Conservation (phyloP, 1,140 invertebrate species). For the Tetramorium parvispinum region DNA sequence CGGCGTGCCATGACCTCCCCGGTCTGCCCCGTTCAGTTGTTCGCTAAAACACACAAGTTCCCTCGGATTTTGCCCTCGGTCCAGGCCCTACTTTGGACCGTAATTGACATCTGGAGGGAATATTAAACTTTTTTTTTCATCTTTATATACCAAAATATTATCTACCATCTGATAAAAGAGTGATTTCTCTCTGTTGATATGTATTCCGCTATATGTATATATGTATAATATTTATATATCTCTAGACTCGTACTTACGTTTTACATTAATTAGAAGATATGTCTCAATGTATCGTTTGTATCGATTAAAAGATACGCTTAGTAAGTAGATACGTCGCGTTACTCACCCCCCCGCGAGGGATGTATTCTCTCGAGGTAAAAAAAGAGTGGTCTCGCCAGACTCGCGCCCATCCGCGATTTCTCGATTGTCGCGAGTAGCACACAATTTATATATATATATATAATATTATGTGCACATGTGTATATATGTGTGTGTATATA, state of each 20-base stretch:
- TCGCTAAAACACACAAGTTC: constrained; percentile 64
- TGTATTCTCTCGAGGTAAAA: constrained; percentile 59
- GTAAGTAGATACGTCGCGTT: constrained; percentile 60
- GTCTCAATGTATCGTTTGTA: constrained; percentile 55
- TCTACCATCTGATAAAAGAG: constrained; percentile 76
- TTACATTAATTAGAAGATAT: constrained; percentile 71
- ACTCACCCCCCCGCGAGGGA: not conserved
- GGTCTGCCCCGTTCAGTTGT: constrained; percentile 18
- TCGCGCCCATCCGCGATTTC: constrained; percentile 12
- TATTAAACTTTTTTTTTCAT: constrained; percentile 64
- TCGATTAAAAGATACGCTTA: constrained; percentile 75
- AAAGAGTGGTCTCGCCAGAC: not conserved
- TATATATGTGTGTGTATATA: constrained; percentile 12
- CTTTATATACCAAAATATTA: constrained; percentile 77
- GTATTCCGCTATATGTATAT: constrained; percentile 45
- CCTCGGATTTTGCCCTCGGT: constrained; percentile 73
- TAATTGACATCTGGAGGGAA: constrained; percentile 77
- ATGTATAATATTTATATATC: constrained; percentile 39
- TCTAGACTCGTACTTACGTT: constrained; percentile 45
- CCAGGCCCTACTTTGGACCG: constrained; percentile 77
- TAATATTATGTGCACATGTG: not conserved
- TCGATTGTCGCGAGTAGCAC: constrained; percentile 47
- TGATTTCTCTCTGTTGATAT: constrained; percentile 66
- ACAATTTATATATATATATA: constrained; percentile 37
- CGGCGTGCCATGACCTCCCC: constrained; percentile 37